These are phyloP conservation scores for Rhagium mordax DNA, from an alignment of 2,888 invertebrate genomes.

Conservation along the genomic window DNA sequence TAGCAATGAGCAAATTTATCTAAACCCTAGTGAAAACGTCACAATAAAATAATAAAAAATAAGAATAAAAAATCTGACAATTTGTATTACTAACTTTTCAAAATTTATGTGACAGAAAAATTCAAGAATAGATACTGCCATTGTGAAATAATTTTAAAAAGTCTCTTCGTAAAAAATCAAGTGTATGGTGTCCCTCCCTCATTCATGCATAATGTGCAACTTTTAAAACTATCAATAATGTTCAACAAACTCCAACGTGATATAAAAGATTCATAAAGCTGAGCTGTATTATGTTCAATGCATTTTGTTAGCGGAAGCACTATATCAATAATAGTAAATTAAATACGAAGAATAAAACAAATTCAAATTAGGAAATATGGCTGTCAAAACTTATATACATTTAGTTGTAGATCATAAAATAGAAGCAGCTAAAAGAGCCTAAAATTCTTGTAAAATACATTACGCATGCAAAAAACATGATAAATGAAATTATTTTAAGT, in stretches of 20 bases:
- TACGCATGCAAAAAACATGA: conserved; percentile 51
- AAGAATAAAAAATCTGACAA: no score
- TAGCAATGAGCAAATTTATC: no score
- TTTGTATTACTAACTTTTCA: no score
- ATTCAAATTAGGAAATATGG: conserved; percentile 21
- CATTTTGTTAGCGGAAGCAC: conserved; percentile 37
- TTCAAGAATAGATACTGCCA: no score
- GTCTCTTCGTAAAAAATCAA: conserved; percentile 34
- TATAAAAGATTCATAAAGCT: conserved; percentile 38
- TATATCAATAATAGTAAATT: conserved; percentile 18
- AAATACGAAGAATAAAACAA: conserved; percentile 25
- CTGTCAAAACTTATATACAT: conserved; percentile 32
- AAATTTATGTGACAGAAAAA: neutral
- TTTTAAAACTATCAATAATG: conserved; percentile 31
- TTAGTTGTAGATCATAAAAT: conserved; percentile 24
- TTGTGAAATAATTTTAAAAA: no score
- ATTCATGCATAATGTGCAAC: conserved; percentile 48
- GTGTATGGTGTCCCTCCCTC: conserved; percentile 50
- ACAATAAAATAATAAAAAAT: no score
- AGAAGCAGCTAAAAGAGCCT: conserved; percentile 36
- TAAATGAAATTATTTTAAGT: conserved; percentile 43
- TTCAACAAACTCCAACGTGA: conserved; percentile 38
- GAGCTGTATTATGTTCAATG: conserved; percentile 32
- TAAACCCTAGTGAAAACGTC: no score
- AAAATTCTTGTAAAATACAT: conserved; percentile 36